Evolutionary conservation across 1,140 invertebrate genomes (phyloP), one percentile per base, ranked within the genome.

Genomic region (Leguminivora glycinivorella): DNA sequence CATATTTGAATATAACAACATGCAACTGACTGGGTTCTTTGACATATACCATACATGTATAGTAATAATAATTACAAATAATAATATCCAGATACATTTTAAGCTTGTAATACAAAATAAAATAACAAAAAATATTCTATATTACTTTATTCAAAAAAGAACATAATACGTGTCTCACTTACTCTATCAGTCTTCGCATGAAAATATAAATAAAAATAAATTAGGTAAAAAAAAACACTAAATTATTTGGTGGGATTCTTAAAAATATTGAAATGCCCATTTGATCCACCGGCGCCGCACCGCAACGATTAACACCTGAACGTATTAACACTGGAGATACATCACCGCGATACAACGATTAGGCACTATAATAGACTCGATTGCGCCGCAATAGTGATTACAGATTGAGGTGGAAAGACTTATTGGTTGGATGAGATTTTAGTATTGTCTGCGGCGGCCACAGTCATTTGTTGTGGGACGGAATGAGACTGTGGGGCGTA

Each of bases 171-270:
- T 75, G 72, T 29, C 58, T 72, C 69, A 69, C 73, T 79, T 80
- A 83, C 72, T 67, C 83, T 88, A 86, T 89, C 85, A 89, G 87
- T 89, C 85, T 86, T 86, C 66, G 58, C 31, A 73, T 47, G 63
- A 70, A 68, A 70, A 76, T 70, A 73, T 69, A 71, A 72, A 71
- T 75, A 66, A 72, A 72, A 76, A 77, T 75, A 79, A 78, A 76
- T 75, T 81, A 77, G 56, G 75, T 29, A 70, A 40, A 66, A 75
- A 72, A 63, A 75, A 67, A 69, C n/a, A 58, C 67, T 34, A 24
- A 76, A 12, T 77, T 69, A 74, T 78, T 63, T 76, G 77, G 75
- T 74, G 75, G 72, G 63, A 72, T 72, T 69, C 40, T 31, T 19
- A 66, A 58, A 68, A 25, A 63, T 58, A 26, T 60, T 9, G 34